Evolutionary conservation across 2,797 vertebrate species (phyloP).

Genomic region (Morus bassanus): DNA sequence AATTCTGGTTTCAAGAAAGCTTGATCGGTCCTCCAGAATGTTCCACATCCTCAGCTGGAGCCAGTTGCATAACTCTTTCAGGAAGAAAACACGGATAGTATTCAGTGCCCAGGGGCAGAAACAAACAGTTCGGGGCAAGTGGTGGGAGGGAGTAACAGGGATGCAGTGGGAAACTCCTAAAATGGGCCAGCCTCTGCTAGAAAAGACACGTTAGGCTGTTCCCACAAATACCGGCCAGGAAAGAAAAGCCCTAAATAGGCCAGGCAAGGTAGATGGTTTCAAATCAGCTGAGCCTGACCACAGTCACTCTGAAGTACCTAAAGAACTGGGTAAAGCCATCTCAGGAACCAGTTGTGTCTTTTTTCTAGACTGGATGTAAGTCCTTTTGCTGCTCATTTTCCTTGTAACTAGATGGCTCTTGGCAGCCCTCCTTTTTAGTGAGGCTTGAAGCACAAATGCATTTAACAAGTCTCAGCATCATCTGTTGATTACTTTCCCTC

Average conservation of each 20-base stretch:
- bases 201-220: not conserved
- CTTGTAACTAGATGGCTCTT: not conserved
- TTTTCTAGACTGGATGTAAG: not conserved
- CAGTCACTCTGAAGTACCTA: not conserved
- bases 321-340: not conserved
- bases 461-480: not conserved
- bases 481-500: not conserved
- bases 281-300: not conserved
- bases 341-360: not conserved
- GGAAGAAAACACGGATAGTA: rapidly evolving
- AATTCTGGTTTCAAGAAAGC: not conserved
- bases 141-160: not conserved
- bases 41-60: not conserved
- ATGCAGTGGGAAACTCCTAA: not conserved
- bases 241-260: not conserved
- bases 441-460: not conserved
- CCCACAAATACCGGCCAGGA: not conserved
- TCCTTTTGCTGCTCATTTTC: not conserved
- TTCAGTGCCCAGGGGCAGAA: not conserved
- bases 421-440: not conserved
- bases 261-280: not conserved
- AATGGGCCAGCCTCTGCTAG: not conserved
- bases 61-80: not conserved
- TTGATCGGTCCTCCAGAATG: not conserved
- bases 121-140: not conserved